Percentiles rank a stretch among this genome's conserved stretches.
phyloP scores from a whole-genome alignment of 2,888 invertebrate genomes.

The Thysanoteuthis rhombus region DNA sequence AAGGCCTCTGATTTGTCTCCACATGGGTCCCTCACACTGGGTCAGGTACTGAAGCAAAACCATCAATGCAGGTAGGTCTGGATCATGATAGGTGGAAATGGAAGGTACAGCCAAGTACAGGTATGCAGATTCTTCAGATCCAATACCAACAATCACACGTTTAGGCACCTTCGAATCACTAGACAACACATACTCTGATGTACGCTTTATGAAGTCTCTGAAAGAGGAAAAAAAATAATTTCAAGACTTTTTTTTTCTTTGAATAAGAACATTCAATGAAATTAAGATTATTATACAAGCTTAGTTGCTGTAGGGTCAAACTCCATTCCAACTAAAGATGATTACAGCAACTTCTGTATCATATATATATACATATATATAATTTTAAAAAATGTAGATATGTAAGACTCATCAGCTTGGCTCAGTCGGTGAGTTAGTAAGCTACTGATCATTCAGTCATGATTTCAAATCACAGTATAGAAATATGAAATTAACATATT shows the following conservation, averaged over 20 bases:
- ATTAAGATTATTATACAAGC: neutral
- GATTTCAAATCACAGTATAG: too few species aligned
- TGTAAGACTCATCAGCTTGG: too few species aligned
- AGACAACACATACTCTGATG: slow-evolving; percentile 45
- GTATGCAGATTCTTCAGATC: slow-evolving; percentile 83
- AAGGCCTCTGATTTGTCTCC: slow-evolving; percentile 85
- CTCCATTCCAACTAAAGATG: too few species aligned
- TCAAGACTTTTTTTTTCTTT: neutral
- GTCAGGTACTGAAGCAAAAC: slow-evolving; percentile 87
- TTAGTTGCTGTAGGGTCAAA: too few species aligned
- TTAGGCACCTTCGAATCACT: slow-evolving; percentile 38
- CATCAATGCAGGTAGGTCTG: slow-evolving; percentile 79
- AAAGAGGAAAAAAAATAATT: slow-evolving; percentile 21
- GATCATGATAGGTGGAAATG: slow-evolving; percentile 74
- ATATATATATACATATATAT: too few species aligned
- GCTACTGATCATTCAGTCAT: too few species aligned
- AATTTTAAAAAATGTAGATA: too few species aligned
- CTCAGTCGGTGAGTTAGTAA: too few species aligned
- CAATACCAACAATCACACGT: slow-evolving; percentile 80
- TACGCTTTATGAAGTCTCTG: slow-evolving; percentile 42
- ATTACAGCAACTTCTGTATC: too few species aligned
- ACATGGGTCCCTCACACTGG: slow-evolving; percentile 90
- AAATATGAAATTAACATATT: too few species aligned
- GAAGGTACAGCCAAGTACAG: slow-evolving; percentile 77
- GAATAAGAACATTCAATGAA: neutral